Percentiles rank a stretch among this genome's conserved stretches.
These are phyloP conservation scores for Pao palembangensis DNA, from an alignment of 2,113 vertebrate species.

Conservation along the genomic window DNA sequence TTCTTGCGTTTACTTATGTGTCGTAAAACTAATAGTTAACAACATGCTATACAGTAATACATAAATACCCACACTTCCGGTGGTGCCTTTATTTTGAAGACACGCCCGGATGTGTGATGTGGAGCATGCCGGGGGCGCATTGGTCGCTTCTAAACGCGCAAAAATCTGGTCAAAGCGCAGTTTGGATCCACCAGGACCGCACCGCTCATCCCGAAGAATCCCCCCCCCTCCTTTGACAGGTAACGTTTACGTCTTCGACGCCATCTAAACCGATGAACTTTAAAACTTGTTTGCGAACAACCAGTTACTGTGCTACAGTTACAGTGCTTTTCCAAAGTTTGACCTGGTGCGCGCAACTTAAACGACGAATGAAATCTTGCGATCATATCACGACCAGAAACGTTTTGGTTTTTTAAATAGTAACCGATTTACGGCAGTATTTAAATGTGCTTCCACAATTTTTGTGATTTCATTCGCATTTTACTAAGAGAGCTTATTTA, in stretches of 20 bases:
- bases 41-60: no score
- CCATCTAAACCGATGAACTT: no score
- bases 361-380: neutral
- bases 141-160: no score
- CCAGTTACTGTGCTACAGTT: no score
- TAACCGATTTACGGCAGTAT: no score
- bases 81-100: neutral
- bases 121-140: neutral
- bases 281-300: no score
- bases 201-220: conserved; percentile 19
- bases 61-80: neutral
- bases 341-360: neutral
- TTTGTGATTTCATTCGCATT: neutral
- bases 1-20: no score
- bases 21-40: no score
- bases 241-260: neutral
- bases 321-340: neutral
- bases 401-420: no score
- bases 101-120: neutral
- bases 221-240: conserved; percentile 27
- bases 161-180: conserved; percentile 18
- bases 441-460: no score
- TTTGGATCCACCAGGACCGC: conserved; percentile 4
- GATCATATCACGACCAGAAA: no score
- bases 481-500: conserved; percentile 2